Conservation (phyloP, 2,888 invertebrate genomes). For the Melanostoma mellinum region DNA sequence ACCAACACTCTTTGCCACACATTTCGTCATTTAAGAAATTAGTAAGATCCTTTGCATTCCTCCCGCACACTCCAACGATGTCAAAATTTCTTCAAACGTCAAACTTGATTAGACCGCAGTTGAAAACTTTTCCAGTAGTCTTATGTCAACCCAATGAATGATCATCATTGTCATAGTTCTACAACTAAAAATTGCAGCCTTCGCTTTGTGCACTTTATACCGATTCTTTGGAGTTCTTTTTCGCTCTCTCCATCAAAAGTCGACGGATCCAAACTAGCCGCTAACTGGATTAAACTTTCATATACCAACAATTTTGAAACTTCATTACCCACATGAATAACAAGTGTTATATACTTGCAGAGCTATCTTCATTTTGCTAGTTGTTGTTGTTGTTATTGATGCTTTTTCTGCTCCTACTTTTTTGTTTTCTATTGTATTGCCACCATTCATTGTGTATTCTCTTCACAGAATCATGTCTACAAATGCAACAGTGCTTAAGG, state of each 20-base stretch:
- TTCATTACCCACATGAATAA: constrained; percentile 30
- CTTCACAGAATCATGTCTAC: constrained; percentile 66
- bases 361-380: no score
- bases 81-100: no score
- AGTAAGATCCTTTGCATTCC: no score
- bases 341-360: constrained; percentile 4
- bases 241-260: neutral
- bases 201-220: no score
- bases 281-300: constrained; percentile 32
- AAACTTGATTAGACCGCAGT: no score
- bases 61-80: no score
- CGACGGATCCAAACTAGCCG: constrained; percentile 16
- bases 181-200: no score
- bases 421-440: constrained; percentile 4
- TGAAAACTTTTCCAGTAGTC: no score
- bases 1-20: no score
- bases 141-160: no score
- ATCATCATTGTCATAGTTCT: no score
- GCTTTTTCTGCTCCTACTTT: neutral
- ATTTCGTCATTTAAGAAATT: no score
- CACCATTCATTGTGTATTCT: constrained; percentile 59
- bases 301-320: constrained; percentile 34
- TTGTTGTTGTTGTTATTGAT: neutral
- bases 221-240: neutral
- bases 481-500: constrained; percentile 54